These are phyloP conservation scores for Philereme vetulata DNA, from an alignment of 2,888 invertebrate genomes.

Conservation along the genomic window DNA sequence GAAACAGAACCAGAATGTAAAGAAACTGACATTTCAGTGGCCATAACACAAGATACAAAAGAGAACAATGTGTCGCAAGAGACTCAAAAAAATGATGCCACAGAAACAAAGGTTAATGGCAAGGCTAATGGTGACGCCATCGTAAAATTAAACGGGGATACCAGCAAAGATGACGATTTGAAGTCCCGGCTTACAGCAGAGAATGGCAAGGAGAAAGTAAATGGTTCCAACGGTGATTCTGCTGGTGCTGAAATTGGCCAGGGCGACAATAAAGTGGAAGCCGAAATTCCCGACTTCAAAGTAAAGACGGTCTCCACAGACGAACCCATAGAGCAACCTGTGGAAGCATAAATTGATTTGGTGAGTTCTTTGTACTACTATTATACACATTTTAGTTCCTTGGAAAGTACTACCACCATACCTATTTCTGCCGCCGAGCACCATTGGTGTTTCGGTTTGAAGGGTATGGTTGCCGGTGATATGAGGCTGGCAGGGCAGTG, in stretches of 20 bases:
- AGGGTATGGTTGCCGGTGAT: too few relatives aligned
- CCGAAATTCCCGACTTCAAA: conserved; percentile 77
- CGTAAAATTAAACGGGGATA: conserved; percentile 63
- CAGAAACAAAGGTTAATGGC: conserved; percentile 67
- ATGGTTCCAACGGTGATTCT: conserved; percentile 57
- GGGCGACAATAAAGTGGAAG: conserved; percentile 64
- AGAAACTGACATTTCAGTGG: conserved; percentile 33
- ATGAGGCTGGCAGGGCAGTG: too few relatives aligned
- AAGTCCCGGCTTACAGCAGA: conserved; percentile 67
- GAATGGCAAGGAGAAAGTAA: conserved; percentile 60
- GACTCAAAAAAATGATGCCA: conserved; percentile 46
- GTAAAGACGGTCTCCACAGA: conserved; percentile 82
- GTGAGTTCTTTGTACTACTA: conserved; percentile 48
- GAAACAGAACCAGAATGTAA: conserved; percentile 36
- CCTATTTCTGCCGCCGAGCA: too few relatives aligned
- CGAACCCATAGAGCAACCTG: conserved; percentile 77
- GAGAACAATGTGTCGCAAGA: conserved; percentile 39
- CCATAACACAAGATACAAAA: conserved; percentile 30
- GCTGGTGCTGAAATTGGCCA: conserved; percentile 60
- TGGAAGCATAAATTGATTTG: conserved; percentile 77
- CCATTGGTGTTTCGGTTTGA: too few relatives aligned
- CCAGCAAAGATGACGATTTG: conserved; percentile 62
- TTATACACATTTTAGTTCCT: background rate
- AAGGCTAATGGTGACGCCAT: conserved; percentile 63
- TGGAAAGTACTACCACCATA: too few relatives aligned